A percentile compares a stretch with the other conserved stretches of the same genome.
phyloP scores from a whole-genome alignment of 2,113 vertebrate species.

The Sterrhoptilus dennistouni region DNA sequence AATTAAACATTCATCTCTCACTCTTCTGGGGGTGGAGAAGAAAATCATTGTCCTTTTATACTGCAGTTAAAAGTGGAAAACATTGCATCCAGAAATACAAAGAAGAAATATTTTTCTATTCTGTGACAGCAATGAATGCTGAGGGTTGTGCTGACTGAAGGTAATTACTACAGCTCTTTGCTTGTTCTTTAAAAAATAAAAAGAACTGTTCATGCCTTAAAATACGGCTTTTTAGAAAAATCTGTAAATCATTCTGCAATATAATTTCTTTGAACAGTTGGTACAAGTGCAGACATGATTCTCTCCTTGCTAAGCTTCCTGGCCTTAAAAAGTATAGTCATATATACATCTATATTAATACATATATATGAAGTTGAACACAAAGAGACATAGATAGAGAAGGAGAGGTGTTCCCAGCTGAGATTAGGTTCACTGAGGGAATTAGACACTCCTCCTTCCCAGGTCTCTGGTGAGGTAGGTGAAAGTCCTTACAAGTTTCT shows the following conservation, averaged over 20 bases:
- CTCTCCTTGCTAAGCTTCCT: background rate
- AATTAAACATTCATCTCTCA: conserved; percentile 63
- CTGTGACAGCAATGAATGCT: conserved; percentile 18
- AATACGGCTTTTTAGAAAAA: background rate
- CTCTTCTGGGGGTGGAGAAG: conserved; percentile 30
- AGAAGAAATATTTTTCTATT: conserved; percentile 53
- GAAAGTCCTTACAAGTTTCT: background rate
- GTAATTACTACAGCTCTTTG: conserved; percentile 48
- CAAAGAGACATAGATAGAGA: background rate
- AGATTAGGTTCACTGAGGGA: background rate
- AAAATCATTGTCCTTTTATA: conserved; percentile 61
- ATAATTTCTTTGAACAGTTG: background rate
- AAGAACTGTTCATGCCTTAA: background rate
- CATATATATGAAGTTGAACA: background rate
- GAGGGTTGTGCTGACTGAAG: conserved; percentile 55
- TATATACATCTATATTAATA: no score
- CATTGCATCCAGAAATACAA: conserved; percentile 54
- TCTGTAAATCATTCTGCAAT: background rate
- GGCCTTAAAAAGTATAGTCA: background rate
- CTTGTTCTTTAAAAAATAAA: background rate
- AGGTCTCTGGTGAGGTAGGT: background rate
- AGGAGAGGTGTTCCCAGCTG: background rate
- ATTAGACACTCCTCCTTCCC: background rate
- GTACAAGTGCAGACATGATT: background rate
- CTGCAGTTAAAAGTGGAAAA: conserved; percentile 56